phyloP scores from a whole-genome alignment of 2,113 vertebrate genomes.

The Mus spicilegus region DNA sequence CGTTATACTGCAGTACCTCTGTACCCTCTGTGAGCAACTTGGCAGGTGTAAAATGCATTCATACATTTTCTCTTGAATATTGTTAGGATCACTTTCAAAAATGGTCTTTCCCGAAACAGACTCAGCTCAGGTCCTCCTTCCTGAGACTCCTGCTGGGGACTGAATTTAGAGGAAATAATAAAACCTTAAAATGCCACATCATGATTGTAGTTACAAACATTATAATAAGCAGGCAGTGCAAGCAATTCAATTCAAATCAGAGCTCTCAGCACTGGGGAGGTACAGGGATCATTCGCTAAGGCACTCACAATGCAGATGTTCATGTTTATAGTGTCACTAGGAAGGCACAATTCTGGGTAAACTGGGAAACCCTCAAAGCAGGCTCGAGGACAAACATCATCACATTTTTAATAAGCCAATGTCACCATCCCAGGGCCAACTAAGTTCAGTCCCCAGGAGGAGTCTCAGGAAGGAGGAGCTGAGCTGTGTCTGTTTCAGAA shows the following conservation, averaged over 20 bases:
- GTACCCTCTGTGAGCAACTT: neutral
- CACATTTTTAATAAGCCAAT: neutral
- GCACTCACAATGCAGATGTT: neutral
- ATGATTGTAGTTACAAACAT: neutral
- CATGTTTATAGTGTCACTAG: neutral
- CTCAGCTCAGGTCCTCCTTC: neutral
- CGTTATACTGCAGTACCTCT: neutral
- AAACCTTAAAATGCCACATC: neutral
- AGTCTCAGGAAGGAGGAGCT: neutral
- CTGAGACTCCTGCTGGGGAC: neutral
- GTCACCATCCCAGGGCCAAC: neutral
- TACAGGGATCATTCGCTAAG: neutral
- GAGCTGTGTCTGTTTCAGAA: neutral
- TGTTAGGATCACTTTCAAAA: neutral
- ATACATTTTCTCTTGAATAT: neutral
- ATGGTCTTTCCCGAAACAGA: neutral
- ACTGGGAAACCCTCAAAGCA: neutral
- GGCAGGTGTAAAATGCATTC: slow-evolving; percentile 30
- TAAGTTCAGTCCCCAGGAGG: neutral
- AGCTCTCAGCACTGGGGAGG: neutral
- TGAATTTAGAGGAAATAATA: neutral
- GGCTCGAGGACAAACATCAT: neutral
- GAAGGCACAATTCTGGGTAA: neutral
- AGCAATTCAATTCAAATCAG: slow-evolving; percentile 2
- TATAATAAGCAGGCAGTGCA: slow-evolving; percentile 9